Evolutionary conservation across 2,888 invertebrate genomes (phyloP), one percentile per base, ranked within the genome.

Genomic region (Netelia virgata): DNA sequence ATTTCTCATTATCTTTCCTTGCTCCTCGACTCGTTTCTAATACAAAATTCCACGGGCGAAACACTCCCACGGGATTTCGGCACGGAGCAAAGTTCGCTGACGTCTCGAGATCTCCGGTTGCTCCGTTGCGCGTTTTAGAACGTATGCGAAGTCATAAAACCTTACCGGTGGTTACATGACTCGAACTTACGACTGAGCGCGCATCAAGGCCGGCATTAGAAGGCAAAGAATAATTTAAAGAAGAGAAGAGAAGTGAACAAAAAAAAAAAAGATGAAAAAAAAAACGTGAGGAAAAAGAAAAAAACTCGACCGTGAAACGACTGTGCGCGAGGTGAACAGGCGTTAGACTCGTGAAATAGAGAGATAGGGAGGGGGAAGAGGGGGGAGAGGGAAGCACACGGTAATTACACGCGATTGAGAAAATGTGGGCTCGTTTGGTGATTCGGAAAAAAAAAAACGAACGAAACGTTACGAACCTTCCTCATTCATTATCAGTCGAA

Each of bases 201-300:
- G 78, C 79, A 77, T 81, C 80, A 80, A 84, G 80, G 80, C 64
- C 66, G 36, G 47, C 59, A 61, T 61, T 68, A 68, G 72, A 53
- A 61, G 73, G 61, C 73, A 57, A 61, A 75, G 64, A 28, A 64
- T 72, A 72, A 79, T 72, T 79, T 59, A 59, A 18, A 16, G 16
- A 55, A 66, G 68, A 75, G 69, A 70, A 73, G 63, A 20, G 55
- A 18, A 20, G 64, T 64, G 14, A 9, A 53, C 47, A 43, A 18
- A 28, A 28, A 9, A 53, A 10, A 47, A 14, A 28, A 66, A 10
- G n/a, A 18, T 28, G 64, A 66, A 73, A 78, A 74, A 70, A 73
- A 68, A 16, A 63, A n/a, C 41, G 64, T 57, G 8, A 9, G 55
- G 57, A 43, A 18, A 28, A 28, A 9, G 28, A 28, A 23, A 1